phyloP scores from a whole-genome alignment of 2,888 invertebrate genomes.

The Gymnosoma rotundatum region DNA sequence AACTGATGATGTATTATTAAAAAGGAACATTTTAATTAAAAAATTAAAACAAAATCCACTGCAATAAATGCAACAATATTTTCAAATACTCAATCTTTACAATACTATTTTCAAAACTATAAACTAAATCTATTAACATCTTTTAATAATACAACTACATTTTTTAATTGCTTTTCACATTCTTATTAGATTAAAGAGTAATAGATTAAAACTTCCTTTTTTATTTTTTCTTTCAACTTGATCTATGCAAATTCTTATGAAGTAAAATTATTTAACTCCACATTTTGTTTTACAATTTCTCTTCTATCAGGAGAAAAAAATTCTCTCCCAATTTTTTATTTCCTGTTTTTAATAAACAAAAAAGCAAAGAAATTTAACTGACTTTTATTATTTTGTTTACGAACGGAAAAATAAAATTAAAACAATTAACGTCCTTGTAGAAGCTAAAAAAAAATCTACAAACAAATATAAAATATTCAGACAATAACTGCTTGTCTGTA shows the following conservation, averaged over 20 bases:
- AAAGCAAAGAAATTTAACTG: constrained; percentile 10
- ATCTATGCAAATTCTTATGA: constrained; percentile 14
- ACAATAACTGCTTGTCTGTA: constrained; percentile 39
- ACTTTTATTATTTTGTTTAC: constrained; percentile 56
- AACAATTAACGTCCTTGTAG: constrained; percentile 68
- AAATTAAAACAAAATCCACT: too few species aligned
- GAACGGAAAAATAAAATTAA: constrained; percentile 66
- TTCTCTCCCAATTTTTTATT: constrained; percentile 30
- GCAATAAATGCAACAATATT: too few species aligned
- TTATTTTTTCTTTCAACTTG: neutral
- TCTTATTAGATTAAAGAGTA: constrained; percentile 6
- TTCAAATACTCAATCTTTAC: too few species aligned
- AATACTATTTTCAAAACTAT: too few species aligned
- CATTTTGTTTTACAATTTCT: neutral
- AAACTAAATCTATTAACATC: too few species aligned
- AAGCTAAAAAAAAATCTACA: constrained; percentile 56
- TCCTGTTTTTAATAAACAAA: constrained; percentile 19
- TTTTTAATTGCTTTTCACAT: neutral
- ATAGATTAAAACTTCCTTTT: neutral
- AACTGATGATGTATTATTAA: too few species aligned
- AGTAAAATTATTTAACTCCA: neutral
- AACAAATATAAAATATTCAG: constrained; percentile 59
- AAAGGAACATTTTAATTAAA: too few species aligned
- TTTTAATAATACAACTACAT: too few species aligned
- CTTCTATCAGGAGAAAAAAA: neutral